Base-by-base conservation (phyloP, 2,113 vertebrate genomes). In the Zosterops japonicus region DNA sequence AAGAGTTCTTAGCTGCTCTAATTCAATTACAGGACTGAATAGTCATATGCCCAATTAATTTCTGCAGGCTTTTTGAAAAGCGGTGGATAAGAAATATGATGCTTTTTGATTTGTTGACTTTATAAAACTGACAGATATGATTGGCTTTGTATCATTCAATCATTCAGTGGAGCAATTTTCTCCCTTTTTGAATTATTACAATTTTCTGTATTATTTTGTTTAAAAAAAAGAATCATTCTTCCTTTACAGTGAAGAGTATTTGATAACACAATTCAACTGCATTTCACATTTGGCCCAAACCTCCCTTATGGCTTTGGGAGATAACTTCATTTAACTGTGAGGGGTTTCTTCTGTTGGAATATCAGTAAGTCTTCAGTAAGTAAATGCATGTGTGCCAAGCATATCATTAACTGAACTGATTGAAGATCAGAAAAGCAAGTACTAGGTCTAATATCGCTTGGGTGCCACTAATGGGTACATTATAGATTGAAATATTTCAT, bases 401-500 rank as follows among this genome's bases (percentile, higher is more conserved):
- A 67, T 16, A 77, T 55, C 5, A 81, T 50, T 63, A 86, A 83
- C 76, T 36, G 83, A 79, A 77, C 31, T 52, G 52, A 92, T 0
- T 70, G 75, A 89, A 89, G 79, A 92, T 81, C 76, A 92, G 57
- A 92, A 65, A 80, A 63, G 29, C 2, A 19, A 85, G 52, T 25
- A 46, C 16, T 47, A 41, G 8, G 25, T 77, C 72, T 81, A 68
- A 42, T 28, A 79, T 36, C 4, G 1, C 61, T 75, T 82, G 69
- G 35, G 64, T 69, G 49, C 53, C 82, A 72, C 83, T 87, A 91
- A 93, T 69, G n/a, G 61, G 17, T 60, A 50, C 2, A 2, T 69
- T 69, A 85, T 46, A 94, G 80, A 91, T 23, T 22, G 55, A 94
- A 95, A 61, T 68, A 93, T 72, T 94, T 92, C 22, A 85, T 78